Percentiles rank a stretch among this genome's conserved stretches.
phyloP scores from a whole-genome alignment of 2,113 vertebrate genomes.

The Rhinichthys klamathensis region DNA sequence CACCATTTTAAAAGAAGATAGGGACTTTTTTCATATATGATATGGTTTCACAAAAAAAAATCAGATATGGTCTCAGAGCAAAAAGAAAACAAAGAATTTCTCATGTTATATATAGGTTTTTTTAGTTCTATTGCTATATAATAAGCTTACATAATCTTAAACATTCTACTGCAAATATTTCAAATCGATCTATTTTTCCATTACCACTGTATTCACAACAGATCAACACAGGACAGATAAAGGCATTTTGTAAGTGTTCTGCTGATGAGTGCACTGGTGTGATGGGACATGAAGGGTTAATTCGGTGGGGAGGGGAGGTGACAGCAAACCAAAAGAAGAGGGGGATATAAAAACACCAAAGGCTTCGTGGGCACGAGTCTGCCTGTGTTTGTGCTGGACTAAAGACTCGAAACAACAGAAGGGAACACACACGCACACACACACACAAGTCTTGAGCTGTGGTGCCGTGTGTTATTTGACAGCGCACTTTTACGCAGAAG shows the following conservation, averaged over 20 bases:
- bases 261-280: constrained; percentile 24
- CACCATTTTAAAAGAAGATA: background rate
- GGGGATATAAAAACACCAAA: constrained; percentile 76
- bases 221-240: background rate
- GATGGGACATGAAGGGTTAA: constrained; percentile 71
- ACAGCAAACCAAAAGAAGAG: constrained; percentile 59
- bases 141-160: background rate
- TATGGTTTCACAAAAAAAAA: too few species aligned
- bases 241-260: background rate
- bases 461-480: constrained; percentile 35
- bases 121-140: background rate
- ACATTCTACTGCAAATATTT: background rate
- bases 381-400: constrained; percentile 51
- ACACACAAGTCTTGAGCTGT: background rate
- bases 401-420: constrained; percentile 25
- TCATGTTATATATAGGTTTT: too few species aligned
- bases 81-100: too few species aligned
- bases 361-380: constrained; percentile 67
- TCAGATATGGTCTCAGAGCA: too few species aligned
- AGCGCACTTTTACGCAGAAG: constrained; percentile 31
- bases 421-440: constrained; percentile 2
- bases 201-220: background rate
- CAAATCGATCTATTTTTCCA: background rate
- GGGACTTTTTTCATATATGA: background rate
- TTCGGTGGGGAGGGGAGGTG: constrained; percentile 67